Evolutionary conservation across 1,140 invertebrate species (phyloP).

Genomic region (Matsumurasca onukii): DNA sequence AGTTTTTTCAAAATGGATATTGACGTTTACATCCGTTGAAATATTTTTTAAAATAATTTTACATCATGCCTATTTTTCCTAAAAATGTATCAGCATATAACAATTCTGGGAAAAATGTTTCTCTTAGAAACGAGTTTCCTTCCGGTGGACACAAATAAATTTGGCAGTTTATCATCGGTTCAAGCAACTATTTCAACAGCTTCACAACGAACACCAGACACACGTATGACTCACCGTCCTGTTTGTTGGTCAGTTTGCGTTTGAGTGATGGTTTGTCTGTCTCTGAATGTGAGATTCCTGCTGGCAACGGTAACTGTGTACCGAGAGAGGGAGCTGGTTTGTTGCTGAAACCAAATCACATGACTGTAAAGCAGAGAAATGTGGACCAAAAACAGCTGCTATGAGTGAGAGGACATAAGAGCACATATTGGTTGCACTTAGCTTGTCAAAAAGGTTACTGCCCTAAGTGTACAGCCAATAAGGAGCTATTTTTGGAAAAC

Average conservation of each 20-base stretch:
- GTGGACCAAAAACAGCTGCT: not conserved
- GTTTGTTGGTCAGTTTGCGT: constrained; percentile 32
- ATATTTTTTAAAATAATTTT: too few relatives aligned
- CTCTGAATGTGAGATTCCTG: constrained; percentile 15
- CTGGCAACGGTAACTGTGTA: constrained; percentile 35
- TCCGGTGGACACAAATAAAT: too few relatives aligned
- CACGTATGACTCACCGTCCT: constrained; percentile 29
- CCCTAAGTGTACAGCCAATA: not conserved
- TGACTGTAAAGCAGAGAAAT: not conserved
- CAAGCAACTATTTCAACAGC: too few relatives aligned
- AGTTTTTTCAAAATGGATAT: too few relatives aligned
- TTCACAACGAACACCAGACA: too few relatives aligned
- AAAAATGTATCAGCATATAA: too few relatives aligned
- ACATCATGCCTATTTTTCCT: too few relatives aligned
- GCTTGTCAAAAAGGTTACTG: not conserved
- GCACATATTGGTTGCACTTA: not conserved
- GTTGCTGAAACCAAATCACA: constrained; percentile 33
- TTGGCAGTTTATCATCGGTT: too few relatives aligned
- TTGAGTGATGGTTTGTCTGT: constrained; percentile 25
- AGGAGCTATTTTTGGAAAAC: not conserved
- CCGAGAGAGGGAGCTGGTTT: constrained; percentile 37
- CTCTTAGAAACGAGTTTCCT: too few relatives aligned
- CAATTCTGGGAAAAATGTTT: too few relatives aligned
- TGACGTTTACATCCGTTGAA: too few relatives aligned
- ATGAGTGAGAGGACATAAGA: not conserved